Percentiles rank a stretch among this genome's conserved stretches.
Conservation (phyloP, 2,113 vertebrate species). For the Amphiprion percula region DNA sequence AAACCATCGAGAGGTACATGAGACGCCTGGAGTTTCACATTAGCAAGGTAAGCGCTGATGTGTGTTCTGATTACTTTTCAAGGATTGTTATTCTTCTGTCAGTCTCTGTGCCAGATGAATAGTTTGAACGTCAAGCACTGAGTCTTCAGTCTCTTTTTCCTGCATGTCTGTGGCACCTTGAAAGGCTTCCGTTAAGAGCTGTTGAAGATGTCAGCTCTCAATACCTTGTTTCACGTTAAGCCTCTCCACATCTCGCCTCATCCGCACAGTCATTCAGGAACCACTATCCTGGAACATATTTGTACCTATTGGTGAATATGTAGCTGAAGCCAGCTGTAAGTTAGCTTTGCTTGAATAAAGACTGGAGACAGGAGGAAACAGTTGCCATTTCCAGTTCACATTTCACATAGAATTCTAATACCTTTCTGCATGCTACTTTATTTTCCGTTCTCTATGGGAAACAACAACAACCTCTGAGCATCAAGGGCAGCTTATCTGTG, state of each 20-base stretch:
- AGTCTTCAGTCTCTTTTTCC: neutral
- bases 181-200: neutral
- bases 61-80: neutral
- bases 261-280: neutral
- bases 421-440: no score
- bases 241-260: neutral
- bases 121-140: neutral
- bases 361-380: no score
- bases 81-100: neutral
- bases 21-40: constrained; percentile 98
- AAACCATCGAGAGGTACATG: constrained; percentile 95
- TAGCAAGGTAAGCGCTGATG: constrained; percentile 90
- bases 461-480: no score
- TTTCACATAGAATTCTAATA: no score
- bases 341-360: no score
- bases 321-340: no score
- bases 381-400: no score
- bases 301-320: neutral
- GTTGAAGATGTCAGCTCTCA: constrained; percentile 14
- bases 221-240: neutral
- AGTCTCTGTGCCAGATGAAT: neutral
- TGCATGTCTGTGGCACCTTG: neutral
- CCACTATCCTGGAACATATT: neutral
- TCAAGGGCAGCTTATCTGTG: no score
- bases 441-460: no score